Conservation (phyloP, 2,797 vertebrate species). For the Argyrosomus regius region DNA sequence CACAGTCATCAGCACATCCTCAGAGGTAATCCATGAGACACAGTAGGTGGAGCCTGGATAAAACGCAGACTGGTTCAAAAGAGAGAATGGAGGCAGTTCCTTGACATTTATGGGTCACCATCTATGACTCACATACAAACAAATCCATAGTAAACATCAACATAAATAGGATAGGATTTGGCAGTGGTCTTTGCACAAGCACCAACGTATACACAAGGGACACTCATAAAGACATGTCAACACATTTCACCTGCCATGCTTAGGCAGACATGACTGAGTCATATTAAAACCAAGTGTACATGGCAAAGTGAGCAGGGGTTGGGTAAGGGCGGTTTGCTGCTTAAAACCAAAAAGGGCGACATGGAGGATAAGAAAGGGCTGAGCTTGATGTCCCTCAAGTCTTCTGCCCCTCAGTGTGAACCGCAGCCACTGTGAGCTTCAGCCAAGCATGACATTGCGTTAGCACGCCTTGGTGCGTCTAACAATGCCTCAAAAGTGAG, state of each 20-base stretch:
- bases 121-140: slow-evolving; percentile 48
- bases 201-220: slow-evolving; percentile 22
- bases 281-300: slow-evolving; percentile 47
- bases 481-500: slow-evolving; percentile 80
- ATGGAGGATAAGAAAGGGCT: slow-evolving; percentile 51
- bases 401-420: slow-evolving; percentile 73
- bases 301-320: slow-evolving; percentile 21
- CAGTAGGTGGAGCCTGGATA: slow-evolving; percentile 29
- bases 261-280: slow-evolving; percentile 44
- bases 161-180: slow-evolving; percentile 56
- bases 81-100: slow-evolving; percentile 44
- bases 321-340: slow-evolving; percentile 27
- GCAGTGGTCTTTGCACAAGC: slow-evolving; percentile 25
- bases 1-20: slow-evolving; percentile 9
- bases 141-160: slow-evolving; percentile 35
- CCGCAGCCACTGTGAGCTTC: slow-evolving; percentile 72
- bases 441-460: slow-evolving; percentile 82
- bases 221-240: slow-evolving; percentile 29
- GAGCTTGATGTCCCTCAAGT: slow-evolving; percentile 70
- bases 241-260: slow-evolving; percentile 25
- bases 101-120: slow-evolving; percentile 74
- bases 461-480: slow-evolving; percentile 79
- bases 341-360: slow-evolving; percentile 53
- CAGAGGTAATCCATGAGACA: slow-evolving; percentile 34
- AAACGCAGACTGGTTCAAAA: slow-evolving; percentile 34